Conservation (phyloP, 1,140 invertebrate genomes). For the Neodiprion lecontei region DNA sequence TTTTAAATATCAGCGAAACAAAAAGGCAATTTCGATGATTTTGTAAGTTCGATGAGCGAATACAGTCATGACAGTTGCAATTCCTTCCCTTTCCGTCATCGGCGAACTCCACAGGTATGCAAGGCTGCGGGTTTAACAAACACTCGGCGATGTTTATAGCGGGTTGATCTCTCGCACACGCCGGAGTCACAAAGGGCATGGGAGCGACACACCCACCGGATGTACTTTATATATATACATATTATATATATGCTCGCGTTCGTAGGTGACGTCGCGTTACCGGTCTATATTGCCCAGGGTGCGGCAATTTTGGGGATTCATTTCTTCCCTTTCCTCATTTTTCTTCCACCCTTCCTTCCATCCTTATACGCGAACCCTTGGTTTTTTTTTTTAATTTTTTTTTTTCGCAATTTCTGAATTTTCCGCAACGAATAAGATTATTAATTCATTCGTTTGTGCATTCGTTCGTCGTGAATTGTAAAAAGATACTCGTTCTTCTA, state of each 20-base stretch:
- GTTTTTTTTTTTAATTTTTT: too few species aligned
- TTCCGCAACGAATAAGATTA: too few species aligned
- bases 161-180: neutral
- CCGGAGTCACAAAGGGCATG: conserved; percentile 34
- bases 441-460: too few species aligned
- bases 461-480: too few species aligned
- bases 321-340: neutral
- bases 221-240: conserved; percentile 35
- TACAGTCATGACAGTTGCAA: too few species aligned
- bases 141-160: conserved; percentile 2
- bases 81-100: too few species aligned
- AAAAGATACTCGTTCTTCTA: too few species aligned
- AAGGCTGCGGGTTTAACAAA: conserved; percentile 16
- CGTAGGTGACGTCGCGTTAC: conserved; percentile 40
- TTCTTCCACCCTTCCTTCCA: neutral
- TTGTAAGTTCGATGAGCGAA: too few species aligned
- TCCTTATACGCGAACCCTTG: neutral
- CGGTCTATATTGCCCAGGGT: conserved; percentile 32
- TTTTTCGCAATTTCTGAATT: too few species aligned
- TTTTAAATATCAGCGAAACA: too few species aligned
- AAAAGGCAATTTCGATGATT: too few species aligned
- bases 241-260: conserved; percentile 30
- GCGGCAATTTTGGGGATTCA: conserved; percentile 13
- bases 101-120: neutral
- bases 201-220: conserved; percentile 50